Evolutionary conservation across 2,113 vertebrate genomes (phyloP).

Genomic region (Hystrix brachyura): DNA sequence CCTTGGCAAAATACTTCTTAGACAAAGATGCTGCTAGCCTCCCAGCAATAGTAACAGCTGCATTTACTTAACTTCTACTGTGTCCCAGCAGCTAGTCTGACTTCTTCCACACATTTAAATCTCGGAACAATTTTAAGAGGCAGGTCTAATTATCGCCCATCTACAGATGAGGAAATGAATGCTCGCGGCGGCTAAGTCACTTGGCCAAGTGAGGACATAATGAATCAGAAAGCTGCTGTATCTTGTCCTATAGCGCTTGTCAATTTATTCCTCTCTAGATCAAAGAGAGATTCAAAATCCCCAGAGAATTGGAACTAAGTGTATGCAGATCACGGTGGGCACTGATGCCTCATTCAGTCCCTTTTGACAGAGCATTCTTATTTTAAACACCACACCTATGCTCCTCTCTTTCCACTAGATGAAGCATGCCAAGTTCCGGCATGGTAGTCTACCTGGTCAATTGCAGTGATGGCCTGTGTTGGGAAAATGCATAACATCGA

Average conservation of each 20-base stretch:
- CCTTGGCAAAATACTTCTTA: not conserved
- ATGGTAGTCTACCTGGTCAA: not conserved
- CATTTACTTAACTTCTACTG: not conserved
- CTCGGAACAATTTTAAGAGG: not conserved
- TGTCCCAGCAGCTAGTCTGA: not conserved
- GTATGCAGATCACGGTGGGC: not conserved
- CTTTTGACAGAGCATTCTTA: not conserved
- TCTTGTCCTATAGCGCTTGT: not conserved
- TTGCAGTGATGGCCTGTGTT: not conserved
- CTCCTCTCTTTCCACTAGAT: not conserved
- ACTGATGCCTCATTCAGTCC: not conserved
- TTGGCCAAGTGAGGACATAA: not conserved
- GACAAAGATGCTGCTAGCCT: not conserved
- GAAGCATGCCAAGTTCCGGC: not conserved
- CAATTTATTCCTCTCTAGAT: not conserved
- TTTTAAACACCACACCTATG: not conserved
- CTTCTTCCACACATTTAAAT: not conserved
- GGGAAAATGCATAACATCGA: constrained; percentile 5
- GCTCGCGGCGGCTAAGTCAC: not conserved
- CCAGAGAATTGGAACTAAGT: not conserved
- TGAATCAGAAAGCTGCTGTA: not conserved
- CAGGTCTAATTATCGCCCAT: not conserved
- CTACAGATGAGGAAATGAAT: constrained; percentile 1
- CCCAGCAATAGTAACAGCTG: not conserved
- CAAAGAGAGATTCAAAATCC: not conserved